Evolutionary conservation across 2,797 vertebrate genomes (phyloP).

Genomic region (Champsocephalus esox): DNA sequence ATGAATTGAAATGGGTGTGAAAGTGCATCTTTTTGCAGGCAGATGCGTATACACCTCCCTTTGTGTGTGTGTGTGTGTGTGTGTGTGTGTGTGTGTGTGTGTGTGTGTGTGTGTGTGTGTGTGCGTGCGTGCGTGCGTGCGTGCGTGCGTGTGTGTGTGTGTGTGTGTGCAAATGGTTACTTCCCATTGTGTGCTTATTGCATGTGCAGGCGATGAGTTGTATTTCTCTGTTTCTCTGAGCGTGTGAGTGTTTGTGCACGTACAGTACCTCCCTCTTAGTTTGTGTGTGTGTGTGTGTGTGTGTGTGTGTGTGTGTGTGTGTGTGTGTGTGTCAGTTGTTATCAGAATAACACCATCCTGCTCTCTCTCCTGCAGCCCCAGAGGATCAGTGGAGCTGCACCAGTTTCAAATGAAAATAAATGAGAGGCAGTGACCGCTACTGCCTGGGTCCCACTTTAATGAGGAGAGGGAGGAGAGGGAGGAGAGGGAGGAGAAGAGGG

Average conservation of each 20-base stretch:
- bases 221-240: constrained; percentile 39
- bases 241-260: background rate
- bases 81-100: background rate
- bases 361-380: constrained; percentile 73
- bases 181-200: constrained; percentile 31
- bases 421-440: constrained; percentile 86
- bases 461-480: constrained; percentile 63
- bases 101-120: background rate
- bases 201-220: constrained; percentile 32
- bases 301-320: constrained; percentile 37
- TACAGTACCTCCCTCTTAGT: too few species aligned
- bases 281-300: constrained; percentile 34
- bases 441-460: constrained; percentile 85
- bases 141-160: background rate
- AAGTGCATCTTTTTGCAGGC: constrained; percentile 77
- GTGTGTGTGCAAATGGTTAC: constrained; percentile 8
- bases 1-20: constrained; percentile 83
- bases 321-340: constrained; percentile 66
- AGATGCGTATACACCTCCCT: constrained; percentile 47
- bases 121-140: constrained; percentile 4
- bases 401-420: constrained; percentile 89
- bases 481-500: constrained; percentile 5
- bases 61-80: constrained; percentile 35
- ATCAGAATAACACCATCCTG: constrained; percentile 82
- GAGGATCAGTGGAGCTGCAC: constrained; percentile 84